Evolutionary conservation across 2,888 invertebrate species (phyloP).

Genomic region (Choristoneura rosaceana): DNA sequence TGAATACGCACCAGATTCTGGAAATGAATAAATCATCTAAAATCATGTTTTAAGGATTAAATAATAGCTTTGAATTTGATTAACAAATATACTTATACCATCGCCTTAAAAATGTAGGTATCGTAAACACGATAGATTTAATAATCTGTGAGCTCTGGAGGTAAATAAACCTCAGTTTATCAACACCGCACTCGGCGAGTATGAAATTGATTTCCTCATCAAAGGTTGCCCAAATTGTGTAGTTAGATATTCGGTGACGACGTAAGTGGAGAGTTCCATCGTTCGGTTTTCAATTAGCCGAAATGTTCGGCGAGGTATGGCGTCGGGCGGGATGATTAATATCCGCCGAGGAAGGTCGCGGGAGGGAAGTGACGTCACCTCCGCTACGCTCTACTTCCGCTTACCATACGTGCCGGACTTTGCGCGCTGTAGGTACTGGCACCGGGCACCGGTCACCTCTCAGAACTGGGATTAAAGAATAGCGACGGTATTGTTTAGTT

Average conservation of each 20-base stretch:
- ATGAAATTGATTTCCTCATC: conserved; percentile 32
- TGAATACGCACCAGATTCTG: no score
- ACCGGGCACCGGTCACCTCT: neutral
- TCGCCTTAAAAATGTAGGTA: neutral
- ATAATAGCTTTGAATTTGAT: neutral
- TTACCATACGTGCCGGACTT: conserved; percentile 49
- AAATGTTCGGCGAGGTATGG: conserved; percentile 51
- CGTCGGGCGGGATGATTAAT: conserved; percentile 78
- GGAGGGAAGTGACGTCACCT: conserved; percentile 76
- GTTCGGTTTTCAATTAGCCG: conserved; percentile 67
- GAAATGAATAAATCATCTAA: no score
- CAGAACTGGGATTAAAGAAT: neutral
- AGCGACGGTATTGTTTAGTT: neutral
- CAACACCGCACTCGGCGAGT: neutral
- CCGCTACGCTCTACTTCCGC: conserved; percentile 76
- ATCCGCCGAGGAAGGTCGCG: conserved; percentile 80
- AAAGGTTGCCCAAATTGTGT: conserved; percentile 22
- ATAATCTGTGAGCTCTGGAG: neutral
- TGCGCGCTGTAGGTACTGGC: neutral
- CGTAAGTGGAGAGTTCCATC: conserved; percentile 35
- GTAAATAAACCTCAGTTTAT: conserved; percentile 6
- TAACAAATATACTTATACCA: neutral
- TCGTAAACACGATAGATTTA: neutral
- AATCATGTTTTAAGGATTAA: neutral
- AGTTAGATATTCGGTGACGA: neutral